phyloP scores from a whole-genome alignment of 2,888 invertebrate species.

The Luffia ferchaultella region DNA sequence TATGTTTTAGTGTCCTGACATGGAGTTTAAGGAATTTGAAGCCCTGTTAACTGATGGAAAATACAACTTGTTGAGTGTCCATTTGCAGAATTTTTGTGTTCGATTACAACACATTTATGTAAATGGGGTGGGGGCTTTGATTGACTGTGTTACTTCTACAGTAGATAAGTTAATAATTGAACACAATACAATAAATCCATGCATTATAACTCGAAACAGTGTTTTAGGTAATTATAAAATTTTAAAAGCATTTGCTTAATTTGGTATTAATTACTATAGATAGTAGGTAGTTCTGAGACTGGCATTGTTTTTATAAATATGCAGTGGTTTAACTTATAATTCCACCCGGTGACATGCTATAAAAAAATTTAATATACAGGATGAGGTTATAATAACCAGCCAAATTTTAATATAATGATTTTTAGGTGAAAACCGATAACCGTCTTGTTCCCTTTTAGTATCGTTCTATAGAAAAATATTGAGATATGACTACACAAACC shows the following conservation, averaged over 20 bases:
- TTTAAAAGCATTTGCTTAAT: slow-evolving; percentile 4
- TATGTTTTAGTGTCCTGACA: slow-evolving; percentile 73
- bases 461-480: no score
- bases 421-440: no score
- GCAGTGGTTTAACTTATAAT: no score
- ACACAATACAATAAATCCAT: slow-evolving; percentile 46
- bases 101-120: slow-evolving; percentile 65
- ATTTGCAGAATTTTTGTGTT: slow-evolving; percentile 67
- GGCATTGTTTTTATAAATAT: no score
- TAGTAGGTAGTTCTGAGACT: no score
- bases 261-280: no score
- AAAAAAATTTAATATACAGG: no score
- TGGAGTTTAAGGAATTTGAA: slow-evolving; percentile 74
- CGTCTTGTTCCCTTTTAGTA: no score
- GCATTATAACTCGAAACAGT: slow-evolving; percentile 70
- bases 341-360: no score
- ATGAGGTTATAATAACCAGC: no score
- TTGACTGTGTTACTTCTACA: slow-evolving; percentile 67
- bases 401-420: no score
- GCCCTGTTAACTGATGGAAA: slow-evolving; percentile 69
- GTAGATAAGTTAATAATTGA: slow-evolving; percentile 69
- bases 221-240: slow-evolving; percentile 62
- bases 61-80: slow-evolving; percentile 63
- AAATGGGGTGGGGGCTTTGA: slow-evolving; percentile 71
- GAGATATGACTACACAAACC: no score